Evolutionary conservation across 2,888 invertebrate genomes (phyloP).

Genomic region (Chrysodeixis includens): DNA sequence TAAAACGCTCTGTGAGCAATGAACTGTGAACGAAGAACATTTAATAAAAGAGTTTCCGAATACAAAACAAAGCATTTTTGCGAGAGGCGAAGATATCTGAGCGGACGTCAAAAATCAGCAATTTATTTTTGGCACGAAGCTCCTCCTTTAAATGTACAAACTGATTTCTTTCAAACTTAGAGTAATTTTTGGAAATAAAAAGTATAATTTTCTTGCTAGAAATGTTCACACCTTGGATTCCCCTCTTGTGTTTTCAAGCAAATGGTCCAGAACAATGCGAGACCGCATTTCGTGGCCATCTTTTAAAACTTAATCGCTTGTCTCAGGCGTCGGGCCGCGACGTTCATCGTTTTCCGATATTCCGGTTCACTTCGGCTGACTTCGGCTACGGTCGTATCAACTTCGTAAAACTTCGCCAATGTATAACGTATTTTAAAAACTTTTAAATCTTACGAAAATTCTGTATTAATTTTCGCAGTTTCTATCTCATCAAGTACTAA

Average conservation of each 20-base stretch:
- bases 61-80: conserved; percentile 30
- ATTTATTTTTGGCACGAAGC: conserved; percentile 30
- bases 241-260: conserved; percentile 52
- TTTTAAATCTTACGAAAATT: conserved; percentile 48
- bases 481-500: conserved; percentile 44
- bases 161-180: conserved; percentile 25
- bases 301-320: conserved; percentile 66
- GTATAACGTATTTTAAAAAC: conserved; percentile 39
- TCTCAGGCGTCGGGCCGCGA: conserved; percentile 53
- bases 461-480: conserved; percentile 42
- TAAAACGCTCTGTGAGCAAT: conserved; percentile 25
- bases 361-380: conserved; percentile 49
- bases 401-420: conserved; percentile 30
- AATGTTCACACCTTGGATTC: conserved; percentile 55
- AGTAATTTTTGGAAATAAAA: conserved; percentile 38
- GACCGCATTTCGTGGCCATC: conserved; percentile 57
- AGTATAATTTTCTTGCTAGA: conserved; percentile 50
- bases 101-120: conserved; percentile 29
- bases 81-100: conserved; percentile 23
- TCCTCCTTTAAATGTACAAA: conserved; percentile 11
- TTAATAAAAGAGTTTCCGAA: conserved; percentile 26
- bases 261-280: conserved; percentile 64
- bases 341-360: conserved; percentile 70
- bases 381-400: conserved; percentile 34
- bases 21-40: conserved; percentile 28